A percentile compares a stretch with the other conserved stretches of the same genome.
These are phyloP conservation scores for Rhaphigaster nebulosa DNA, from an alignment of 2,888 invertebrate genomes.

Conservation along the genomic window DNA sequence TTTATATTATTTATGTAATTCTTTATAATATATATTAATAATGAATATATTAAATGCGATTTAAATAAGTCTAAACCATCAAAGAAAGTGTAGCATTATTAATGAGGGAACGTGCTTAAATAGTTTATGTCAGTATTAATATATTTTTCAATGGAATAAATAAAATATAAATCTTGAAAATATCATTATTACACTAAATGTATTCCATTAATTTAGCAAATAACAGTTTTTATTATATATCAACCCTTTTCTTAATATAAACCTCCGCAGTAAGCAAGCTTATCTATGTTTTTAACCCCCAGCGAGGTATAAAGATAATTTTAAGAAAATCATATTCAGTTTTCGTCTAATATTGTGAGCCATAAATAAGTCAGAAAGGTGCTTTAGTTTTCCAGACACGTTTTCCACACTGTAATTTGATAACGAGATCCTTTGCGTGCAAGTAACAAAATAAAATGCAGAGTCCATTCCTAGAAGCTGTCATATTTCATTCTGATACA, in stretches of 20 bases:
- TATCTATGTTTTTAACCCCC: background rate
- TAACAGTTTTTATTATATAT: background rate
- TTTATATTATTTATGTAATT: too few relatives aligned
- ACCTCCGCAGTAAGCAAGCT: background rate
- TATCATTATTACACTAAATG: too few relatives aligned
- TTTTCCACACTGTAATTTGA: background rate
- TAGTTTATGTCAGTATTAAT: too few relatives aligned
- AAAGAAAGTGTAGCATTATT: too few relatives aligned
- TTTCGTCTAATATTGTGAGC: background rate
- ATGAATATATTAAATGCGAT: too few relatives aligned
- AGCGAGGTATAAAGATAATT: background rate
- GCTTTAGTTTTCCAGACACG: conserved; percentile 5
- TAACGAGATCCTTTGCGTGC: conserved; percentile 4
- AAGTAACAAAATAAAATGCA: conserved; percentile 1
- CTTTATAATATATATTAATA: too few relatives aligned
- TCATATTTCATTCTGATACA: conserved; percentile 18
- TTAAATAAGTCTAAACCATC: too few relatives aligned
- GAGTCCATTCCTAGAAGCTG: background rate
- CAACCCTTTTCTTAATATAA: too few relatives aligned
- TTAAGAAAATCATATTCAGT: background rate
- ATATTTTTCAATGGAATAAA: too few relatives aligned
- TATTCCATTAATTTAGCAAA: too few relatives aligned
- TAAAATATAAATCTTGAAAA: too few relatives aligned
- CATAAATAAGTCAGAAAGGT: background rate
- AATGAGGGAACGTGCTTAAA: too few relatives aligned